phyloP scores from a whole-genome alignment of 2,113 vertebrate species.

The Varanus komodoensis region DNA sequence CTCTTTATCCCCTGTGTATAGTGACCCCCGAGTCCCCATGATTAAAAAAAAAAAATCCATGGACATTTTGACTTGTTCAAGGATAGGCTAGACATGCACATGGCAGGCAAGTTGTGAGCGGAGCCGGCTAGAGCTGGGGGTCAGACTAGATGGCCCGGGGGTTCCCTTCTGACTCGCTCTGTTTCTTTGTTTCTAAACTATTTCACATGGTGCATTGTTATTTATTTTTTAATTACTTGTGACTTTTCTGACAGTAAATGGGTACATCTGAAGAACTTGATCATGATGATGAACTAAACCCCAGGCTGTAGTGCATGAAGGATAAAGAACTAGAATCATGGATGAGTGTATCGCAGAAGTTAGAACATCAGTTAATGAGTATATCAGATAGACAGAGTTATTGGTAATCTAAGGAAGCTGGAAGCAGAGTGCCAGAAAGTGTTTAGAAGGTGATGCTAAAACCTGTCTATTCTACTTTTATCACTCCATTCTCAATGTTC shows the following conservation, averaged over 20 bases:
- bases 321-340: neutral
- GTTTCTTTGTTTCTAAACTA: too few species aligned
- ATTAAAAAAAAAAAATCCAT: neutral
- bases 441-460: neutral
- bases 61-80: too few species aligned
- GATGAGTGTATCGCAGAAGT: neutral
- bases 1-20: neutral
- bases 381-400: neutral
- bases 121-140: too few species aligned
- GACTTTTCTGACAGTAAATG: conserved; percentile 3
- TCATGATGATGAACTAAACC: neutral
- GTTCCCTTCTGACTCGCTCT: too few species aligned
- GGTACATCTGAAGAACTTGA: neutral
- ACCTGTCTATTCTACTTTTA: neutral
- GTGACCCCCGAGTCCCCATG: neutral
- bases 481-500: neutral
- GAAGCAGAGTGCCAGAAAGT: neutral
- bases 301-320: neutral
- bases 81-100: too few species aligned
- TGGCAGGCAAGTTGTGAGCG: too few species aligned
- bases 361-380: neutral
- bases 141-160: too few species aligned
- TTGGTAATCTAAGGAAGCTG: neutral
- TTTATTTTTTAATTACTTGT: neutral
- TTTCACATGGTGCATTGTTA: neutral